phyloP scores from a whole-genome alignment of 2,113 vertebrate species.

The Electrona antarctica region DNA sequence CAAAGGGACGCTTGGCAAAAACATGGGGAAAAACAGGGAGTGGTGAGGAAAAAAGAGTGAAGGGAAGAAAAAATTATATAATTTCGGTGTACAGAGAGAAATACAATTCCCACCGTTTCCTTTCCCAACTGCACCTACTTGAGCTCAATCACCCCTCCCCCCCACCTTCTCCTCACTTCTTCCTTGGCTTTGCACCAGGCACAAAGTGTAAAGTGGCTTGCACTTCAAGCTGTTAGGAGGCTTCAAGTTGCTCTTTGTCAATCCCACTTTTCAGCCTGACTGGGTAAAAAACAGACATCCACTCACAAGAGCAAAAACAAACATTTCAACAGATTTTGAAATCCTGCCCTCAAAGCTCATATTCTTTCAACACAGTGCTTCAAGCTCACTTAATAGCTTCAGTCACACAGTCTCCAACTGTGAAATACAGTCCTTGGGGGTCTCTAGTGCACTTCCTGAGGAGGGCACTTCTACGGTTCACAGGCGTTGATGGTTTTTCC shows the following conservation, averaged over 20 bases:
- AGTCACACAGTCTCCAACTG: conserved; percentile 14
- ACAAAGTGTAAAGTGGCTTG: conserved; percentile 37
- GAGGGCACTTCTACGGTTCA: conserved; percentile 27
- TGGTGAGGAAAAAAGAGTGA: conserved; percentile 63
- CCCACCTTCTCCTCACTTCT: conserved; percentile 25
- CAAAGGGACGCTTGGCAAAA: conserved; percentile 57
- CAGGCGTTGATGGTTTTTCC: conserved; percentile 64
- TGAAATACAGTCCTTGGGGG: conserved; percentile 38
- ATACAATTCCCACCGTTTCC: conserved; percentile 29
- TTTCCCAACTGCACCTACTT: conserved; percentile 61
- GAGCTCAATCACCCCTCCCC: conserved; percentile 52
- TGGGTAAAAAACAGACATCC: not conserved
- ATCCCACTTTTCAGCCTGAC: conserved; percentile 1
- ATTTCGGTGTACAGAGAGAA: conserved; percentile 49
- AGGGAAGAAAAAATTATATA: conserved; percentile 47
- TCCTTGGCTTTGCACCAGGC: conserved; percentile 40
- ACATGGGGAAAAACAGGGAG: conserved; percentile 46
- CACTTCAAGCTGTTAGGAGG: conserved; percentile 1
- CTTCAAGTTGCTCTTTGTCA: conserved; percentile 27
- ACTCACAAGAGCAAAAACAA: not conserved
- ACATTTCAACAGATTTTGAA: conserved; percentile 2
- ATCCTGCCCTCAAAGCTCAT: not conserved
- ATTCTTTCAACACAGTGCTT: not conserved
- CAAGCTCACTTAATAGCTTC: not conserved
- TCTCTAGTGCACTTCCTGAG: conserved; percentile 49